Percentiles rank a stretch among this genome's conserved stretches.
These are phyloP conservation scores for Drosophila kohkoa DNA, from an alignment of 1,140 invertebrate species.

Conservation along the genomic window DNA sequence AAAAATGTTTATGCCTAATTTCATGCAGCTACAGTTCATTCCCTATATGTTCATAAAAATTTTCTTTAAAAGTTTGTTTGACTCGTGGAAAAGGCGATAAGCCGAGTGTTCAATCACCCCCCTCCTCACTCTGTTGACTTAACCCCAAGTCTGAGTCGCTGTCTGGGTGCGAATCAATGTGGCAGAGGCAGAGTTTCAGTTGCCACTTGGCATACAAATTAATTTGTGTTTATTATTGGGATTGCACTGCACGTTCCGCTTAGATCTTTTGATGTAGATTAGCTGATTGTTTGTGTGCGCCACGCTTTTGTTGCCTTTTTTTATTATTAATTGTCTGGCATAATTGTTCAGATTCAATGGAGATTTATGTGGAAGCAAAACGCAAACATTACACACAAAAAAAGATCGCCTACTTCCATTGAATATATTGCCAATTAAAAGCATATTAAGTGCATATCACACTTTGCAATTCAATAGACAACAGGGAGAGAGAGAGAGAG, in stretches of 20 bases:
- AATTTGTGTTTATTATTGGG: constrained; percentile 57
- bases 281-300: constrained; percentile 58
- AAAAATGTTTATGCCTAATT: no score
- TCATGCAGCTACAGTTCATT: no score
- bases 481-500: no score
- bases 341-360: constrained; percentile 80
- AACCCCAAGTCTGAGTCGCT: neutral
- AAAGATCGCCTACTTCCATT: constrained; percentile 17
- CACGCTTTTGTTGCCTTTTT: constrained; percentile 53
- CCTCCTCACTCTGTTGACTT: neutral
- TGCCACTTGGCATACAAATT: constrained; percentile 71
- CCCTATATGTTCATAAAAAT: neutral
- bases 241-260: constrained; percentile 55
- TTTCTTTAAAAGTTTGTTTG: neutral
- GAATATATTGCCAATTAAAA: constrained; percentile 59
- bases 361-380: constrained; percentile 55
- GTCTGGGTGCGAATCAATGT: neutral
- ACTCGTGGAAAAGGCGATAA: neutral
- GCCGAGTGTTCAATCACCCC: neutral
- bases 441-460: constrained; percentile 15
- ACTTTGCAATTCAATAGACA: neutral
- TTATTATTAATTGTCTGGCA: constrained; percentile 73
- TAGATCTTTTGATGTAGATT: constrained; percentile 61
- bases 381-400: constrained; percentile 27
- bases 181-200: constrained; percentile 35